These are phyloP conservation scores for Sympetrum striolatum DNA, from an alignment of 2,888 invertebrate species.

Conservation along the genomic window DNA sequence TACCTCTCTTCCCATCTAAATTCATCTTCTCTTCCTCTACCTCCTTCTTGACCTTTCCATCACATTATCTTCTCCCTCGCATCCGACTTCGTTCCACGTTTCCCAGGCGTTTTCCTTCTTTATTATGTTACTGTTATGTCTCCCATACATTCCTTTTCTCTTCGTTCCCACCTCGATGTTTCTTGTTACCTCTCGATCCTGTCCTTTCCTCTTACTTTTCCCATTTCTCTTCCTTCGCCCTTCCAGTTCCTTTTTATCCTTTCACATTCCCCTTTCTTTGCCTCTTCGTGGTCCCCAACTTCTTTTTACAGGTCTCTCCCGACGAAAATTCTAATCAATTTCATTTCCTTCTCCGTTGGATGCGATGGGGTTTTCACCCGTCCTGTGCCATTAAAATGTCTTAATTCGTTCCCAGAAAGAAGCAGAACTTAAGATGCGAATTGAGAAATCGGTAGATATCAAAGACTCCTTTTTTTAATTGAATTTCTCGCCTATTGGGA, in stretches of 20 bases:
- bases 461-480: too few species aligned
- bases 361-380: too few species aligned
- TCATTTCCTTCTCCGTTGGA: too few species aligned
- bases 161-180: not conserved
- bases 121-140: too few species aligned
- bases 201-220: not conserved
- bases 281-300: not conserved
- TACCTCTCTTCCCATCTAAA: not conserved
- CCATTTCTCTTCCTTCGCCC: not conserved
- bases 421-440: too few species aligned
- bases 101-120: not conserved
- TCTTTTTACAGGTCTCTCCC: not conserved
- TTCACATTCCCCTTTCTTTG: too few species aligned
- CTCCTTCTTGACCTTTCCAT: not conserved
- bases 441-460: too few species aligned
- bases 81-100: not conserved
- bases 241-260: not conserved
- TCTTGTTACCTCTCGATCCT: not conserved
- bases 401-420: too few species aligned
- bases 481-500: too few species aligned
- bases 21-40: not conserved
- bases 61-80: not conserved
- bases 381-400: too few species aligned
- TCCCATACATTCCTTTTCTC: too few species aligned
- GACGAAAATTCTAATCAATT: too few species aligned